Percentiles rank a stretch among this genome's conserved stretches.
Conservation (phyloP, 2,113 vertebrate genomes). For the Prolemur simus region DNA sequence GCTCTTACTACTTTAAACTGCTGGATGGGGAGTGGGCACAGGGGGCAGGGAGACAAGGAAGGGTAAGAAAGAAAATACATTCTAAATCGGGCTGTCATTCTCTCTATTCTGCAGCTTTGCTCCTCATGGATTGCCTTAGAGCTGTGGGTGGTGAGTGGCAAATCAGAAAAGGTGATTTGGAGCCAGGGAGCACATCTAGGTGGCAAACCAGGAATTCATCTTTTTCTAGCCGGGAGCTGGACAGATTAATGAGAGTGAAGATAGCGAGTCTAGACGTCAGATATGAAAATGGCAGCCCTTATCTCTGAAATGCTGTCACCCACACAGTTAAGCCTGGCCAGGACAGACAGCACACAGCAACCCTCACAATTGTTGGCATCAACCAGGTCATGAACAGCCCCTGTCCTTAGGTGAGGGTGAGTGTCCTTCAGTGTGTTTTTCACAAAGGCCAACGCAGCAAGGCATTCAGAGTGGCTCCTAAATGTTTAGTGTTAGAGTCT, state of each 20-base stretch:
- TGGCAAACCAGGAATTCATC: conserved; percentile 46
- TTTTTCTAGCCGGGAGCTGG: conserved; percentile 47
- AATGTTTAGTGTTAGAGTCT: background rate
- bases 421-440: background rate
- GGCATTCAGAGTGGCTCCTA: background rate
- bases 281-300: conserved; percentile 46
- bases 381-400: background rate
- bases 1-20: background rate
- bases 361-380: background rate
- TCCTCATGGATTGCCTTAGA: background rate
- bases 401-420: background rate
- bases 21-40: background rate
- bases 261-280: conserved; percentile 32
- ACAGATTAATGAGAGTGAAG: conserved; percentile 44
- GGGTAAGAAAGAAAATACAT: background rate
- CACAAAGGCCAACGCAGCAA: background rate
- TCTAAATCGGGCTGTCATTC: background rate
- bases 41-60: background rate
- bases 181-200: background rate
- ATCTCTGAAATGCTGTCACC: conserved; percentile 51
- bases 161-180: background rate
- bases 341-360: background rate
- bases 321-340: conserved; percentile 6
- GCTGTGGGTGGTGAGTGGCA: background rate
- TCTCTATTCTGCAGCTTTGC: background rate